Conservation (phyloP, 2,888 invertebrate species). For the Norana najaformis region DNA sequence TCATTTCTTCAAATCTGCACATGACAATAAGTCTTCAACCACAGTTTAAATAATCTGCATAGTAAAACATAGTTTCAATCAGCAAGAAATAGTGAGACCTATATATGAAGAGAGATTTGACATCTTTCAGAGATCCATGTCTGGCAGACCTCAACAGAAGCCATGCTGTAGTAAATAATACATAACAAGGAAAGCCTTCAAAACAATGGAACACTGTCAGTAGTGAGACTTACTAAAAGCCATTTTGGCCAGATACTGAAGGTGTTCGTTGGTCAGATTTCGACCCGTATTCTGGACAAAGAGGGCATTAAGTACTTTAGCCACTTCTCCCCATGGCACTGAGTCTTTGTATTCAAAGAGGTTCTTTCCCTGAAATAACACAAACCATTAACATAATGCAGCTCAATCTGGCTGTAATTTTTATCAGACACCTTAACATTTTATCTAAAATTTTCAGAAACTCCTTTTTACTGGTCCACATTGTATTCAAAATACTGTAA, state of each 20-base stretch:
- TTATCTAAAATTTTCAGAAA: too few species aligned
- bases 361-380: constrained; percentile 23
- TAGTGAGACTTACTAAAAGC: constrained; percentile 36
- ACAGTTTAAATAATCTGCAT: neutral
- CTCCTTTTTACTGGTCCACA: too few species aligned
- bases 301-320: constrained; percentile 38
- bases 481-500: too few species aligned
- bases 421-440: neutral
- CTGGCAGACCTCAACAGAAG: neutral
- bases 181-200: neutral
- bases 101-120: neutral
- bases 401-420: constrained; percentile 2
- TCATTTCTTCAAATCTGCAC: neutral
- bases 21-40: neutral
- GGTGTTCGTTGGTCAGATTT: constrained; percentile 38
- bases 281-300: constrained; percentile 39
- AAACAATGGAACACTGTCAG: neutral
- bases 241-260: constrained; percentile 40
- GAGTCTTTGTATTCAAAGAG: constrained; percentile 34
- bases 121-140: neutral
- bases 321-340: constrained; percentile 40
- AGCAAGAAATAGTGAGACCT: neutral
- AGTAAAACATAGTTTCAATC: neutral
- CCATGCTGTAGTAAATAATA: too few species aligned
- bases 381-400: neutral